Evolutionary conservation across 2,888 invertebrate genomes (phyloP).

Genomic region (Liodrosophila aerea): DNA sequence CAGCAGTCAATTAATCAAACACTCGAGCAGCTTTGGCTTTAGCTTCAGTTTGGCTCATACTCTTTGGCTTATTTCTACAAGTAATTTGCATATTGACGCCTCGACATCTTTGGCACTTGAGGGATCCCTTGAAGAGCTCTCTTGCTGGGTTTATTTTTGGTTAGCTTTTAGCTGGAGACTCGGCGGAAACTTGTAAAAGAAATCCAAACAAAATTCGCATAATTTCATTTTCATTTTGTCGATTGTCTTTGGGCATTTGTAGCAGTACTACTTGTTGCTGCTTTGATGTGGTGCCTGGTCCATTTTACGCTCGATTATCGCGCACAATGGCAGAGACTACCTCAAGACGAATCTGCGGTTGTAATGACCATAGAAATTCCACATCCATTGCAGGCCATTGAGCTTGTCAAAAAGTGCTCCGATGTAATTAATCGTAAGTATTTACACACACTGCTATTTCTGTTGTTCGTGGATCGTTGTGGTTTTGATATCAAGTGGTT

Average conservation of each 20-base stretch:
- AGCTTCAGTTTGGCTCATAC: conserved; percentile 1
- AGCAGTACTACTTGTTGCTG: conserved; percentile 22
- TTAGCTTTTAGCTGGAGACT: conserved; percentile 42
- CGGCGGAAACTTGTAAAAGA: conserved; percentile 52
- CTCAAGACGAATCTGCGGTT: conserved; percentile 23
- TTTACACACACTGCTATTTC: conserved; percentile 49
- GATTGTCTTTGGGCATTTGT: conserved; percentile 21
- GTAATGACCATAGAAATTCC: conserved; percentile 58
- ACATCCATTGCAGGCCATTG: conserved; percentile 45
- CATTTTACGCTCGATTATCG: conserved; percentile 68
- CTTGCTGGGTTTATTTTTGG: background rate
- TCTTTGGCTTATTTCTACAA: conserved; percentile 19
- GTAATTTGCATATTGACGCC: conserved; percentile 67
- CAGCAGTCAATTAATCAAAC: conserved; percentile 61
- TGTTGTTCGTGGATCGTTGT: conserved; percentile 9
- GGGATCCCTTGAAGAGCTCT: conserved; percentile 36
- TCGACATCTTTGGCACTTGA: conserved; percentile 6
- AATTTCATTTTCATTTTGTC: conserved; percentile 25
- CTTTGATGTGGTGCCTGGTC: conserved; percentile 69
- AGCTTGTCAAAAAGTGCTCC: conserved; percentile 50
- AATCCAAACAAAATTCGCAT: conserved; percentile 58
- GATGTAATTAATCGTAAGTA: conserved; percentile 73
- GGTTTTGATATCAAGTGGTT: conserved; percentile 14
- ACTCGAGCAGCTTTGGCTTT: conserved; percentile 18
- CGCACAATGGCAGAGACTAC: conserved; percentile 27